Evolutionary conservation across 2,113 vertebrate species (phyloP), one percentile per base, ranked within the genome.

Genomic region (Indicator maculatus): DNA sequence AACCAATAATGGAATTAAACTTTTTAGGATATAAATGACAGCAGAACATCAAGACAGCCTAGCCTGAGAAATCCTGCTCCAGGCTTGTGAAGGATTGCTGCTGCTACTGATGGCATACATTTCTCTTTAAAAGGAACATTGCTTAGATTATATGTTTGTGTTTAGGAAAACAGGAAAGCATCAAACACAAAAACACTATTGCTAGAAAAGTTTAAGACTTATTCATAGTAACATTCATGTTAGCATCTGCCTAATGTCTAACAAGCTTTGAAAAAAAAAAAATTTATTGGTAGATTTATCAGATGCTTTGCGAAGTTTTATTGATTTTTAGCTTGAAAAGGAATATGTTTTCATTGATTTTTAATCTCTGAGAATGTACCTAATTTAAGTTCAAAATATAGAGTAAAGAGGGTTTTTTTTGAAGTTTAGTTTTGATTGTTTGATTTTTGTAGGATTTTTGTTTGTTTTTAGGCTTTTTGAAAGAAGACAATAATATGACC

Each of bases 361-460:
- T 71, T 59, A 53, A 30, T 80, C 21, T 64, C 44, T 33, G 36
- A 80, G 16, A 39, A 64, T 16, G 50, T 27, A 44, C 8, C 1
- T 75, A 2, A 63, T 70, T 85, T 59, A 19, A 60, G 16, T 75
- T 71, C 24, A 15, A 70, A 82, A 71, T 24, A 17, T 7, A 47
- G 24, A 19, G 15, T 61, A 15, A 4, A 38, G 24, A 2, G 1
- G 1, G 3, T 28, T 55, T 63, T 18, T 2, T 8, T 47, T 3
- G 7, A 69, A 47, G 39, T 52, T 70, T 75, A 58, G 8, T 38
- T 66, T 53, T 59, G 18, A 38, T 17, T 63, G 4, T n/a, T 31
- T 12, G 10, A 9, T 11, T n/a, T 39, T 16, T 56, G 50, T 26
- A 7, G 6, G 45, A 20, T 47, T 47, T 39, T 56, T 27, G 24